Evolutionary conservation across 2,797 vertebrate species (phyloP).

Genomic region (Sylvia borin): DNA sequence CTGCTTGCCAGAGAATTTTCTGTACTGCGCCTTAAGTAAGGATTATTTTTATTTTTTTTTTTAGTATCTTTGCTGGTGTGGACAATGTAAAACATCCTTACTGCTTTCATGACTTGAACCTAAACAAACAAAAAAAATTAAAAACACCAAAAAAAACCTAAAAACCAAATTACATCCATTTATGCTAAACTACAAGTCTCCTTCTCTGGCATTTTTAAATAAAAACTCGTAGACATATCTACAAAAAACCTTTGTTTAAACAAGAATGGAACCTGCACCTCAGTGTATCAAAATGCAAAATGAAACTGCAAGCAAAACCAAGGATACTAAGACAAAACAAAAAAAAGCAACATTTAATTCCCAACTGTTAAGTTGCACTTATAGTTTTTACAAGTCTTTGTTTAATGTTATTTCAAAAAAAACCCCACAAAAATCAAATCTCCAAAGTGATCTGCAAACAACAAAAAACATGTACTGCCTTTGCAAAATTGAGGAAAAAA

Average conservation of each 20-base stretch:
- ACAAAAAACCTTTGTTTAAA: neutral
- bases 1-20: neutral
- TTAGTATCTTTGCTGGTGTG: neutral
- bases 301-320: neutral
- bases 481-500: neutral
- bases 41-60: neutral
- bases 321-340: neutral
- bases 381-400: neutral
- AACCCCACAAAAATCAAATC: accelerated
- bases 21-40: neutral
- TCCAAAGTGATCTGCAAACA: neutral
- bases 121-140: neutral
- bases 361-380: neutral
- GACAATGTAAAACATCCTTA: neutral
- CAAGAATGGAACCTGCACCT: neutral
- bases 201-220: neutral
- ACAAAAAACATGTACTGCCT: neutral
- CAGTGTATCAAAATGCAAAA: neutral
- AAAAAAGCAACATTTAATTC: neutral
- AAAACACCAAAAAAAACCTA: neutral
- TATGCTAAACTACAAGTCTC: neutral
- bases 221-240: neutral
- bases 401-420: neutral
- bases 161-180: neutral
- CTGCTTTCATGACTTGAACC: neutral